Conservation (phyloP, 2,797 vertebrate genomes). For the Sebastes diaconus region DNA sequence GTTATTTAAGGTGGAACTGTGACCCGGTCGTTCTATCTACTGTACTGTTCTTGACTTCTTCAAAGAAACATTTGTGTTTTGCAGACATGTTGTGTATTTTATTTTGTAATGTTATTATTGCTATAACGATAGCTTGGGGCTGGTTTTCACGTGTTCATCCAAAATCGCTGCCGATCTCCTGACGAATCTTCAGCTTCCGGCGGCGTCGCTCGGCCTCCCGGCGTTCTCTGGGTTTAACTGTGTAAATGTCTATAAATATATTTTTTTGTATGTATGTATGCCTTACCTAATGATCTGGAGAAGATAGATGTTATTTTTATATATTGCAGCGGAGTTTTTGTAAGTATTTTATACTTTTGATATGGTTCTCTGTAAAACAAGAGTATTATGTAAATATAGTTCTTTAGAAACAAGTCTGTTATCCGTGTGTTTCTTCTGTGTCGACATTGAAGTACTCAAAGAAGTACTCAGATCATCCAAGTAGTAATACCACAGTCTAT, state of each 20-base stretch:
- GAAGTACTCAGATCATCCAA: not conserved
- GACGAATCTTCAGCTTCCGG: conserved; percentile 5
- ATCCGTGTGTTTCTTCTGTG: not conserved
- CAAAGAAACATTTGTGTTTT: not conserved
- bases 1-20: conserved; percentile 3
- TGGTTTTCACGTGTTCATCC: conserved; percentile 21
- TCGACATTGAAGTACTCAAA: not conserved
- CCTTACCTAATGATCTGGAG: conserved; percentile 81
- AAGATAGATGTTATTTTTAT: conserved; percentile 89
- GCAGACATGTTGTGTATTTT: conserved; percentile 25
- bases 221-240: conserved; percentile 20
- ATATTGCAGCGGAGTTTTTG: conserved; percentile 84
- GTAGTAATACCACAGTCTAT: not conserved
- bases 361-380: conserved; percentile 86
- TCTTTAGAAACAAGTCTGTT: conserved; percentile 78
- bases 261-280: conserved; percentile 81
- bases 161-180: conserved; percentile 5
- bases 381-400: conserved; percentile 89
- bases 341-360: conserved; percentile 89
- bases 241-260: conserved; percentile 83
- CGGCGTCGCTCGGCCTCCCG: not conserved
- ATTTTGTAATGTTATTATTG: conserved; percentile 15
- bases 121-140: not conserved
- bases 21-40: conserved; percentile 40
- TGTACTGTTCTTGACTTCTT: conserved; percentile 39